These are phyloP conservation scores for Ptychodera flava DNA, from an alignment of 35 echinoderm and acorn worm species.

Conservation along the genomic window DNA sequence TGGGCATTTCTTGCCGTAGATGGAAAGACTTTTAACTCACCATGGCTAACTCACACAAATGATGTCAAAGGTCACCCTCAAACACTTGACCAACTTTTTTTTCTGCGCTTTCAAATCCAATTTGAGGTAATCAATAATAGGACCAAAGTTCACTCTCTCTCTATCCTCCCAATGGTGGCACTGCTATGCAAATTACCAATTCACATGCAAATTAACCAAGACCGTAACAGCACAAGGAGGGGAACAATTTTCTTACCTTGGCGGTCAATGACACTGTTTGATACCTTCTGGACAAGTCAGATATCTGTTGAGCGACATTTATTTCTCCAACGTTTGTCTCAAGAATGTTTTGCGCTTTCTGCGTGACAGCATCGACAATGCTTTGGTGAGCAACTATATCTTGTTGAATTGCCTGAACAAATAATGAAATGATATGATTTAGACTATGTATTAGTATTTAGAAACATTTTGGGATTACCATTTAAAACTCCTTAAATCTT, in stretches of 20 bases:
- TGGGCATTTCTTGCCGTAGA: neutral
- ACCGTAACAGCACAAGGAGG: conserved; percentile 11
- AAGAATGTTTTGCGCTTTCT: conserved; percentile 14
- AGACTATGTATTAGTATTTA: neutral
- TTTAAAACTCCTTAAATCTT: too few species aligned
- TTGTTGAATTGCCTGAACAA: conserved; percentile 15
- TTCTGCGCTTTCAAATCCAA: neutral
- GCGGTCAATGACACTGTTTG: conserved; percentile 5
- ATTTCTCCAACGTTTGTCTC: conserved; percentile 22
- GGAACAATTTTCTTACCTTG: conserved; percentile 14
- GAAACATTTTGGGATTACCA: neutral
- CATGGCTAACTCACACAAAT: neutral
- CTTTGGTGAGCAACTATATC: conserved; percentile 18
- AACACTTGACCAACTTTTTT: too few species aligned
- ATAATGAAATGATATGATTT: neutral
- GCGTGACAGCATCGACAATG: conserved; percentile 15
- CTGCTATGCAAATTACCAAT: neutral
- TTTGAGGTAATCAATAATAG: neutral
- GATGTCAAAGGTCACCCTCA: neutral
- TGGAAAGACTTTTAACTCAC: neutral
- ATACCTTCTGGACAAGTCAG: conserved; percentile 12
- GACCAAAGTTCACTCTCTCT: neutral
- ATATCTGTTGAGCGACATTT: conserved; percentile 8
- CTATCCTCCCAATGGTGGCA: too few species aligned
- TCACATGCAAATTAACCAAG: neutral